Percentiles rank a stretch among this genome's conserved stretches.
These are phyloP conservation scores for Ammodytes dubius DNA, from an alignment of 2,113 vertebrate species.

Conservation along the genomic window DNA sequence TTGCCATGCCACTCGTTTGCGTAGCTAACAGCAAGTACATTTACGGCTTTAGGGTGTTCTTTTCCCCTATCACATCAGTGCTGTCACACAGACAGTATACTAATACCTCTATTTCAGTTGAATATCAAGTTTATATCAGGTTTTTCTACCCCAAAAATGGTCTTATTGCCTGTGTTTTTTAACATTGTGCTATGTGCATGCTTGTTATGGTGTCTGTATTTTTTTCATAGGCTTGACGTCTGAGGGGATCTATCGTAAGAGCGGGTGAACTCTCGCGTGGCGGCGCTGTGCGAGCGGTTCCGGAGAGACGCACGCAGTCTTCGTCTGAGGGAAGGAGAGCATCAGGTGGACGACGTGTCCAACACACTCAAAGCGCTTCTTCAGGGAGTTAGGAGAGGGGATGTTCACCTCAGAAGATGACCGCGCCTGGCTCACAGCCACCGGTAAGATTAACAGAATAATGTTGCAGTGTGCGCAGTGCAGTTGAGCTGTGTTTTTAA, in stretches of 20 bases:
- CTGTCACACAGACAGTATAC: not conserved
- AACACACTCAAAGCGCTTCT: slow-evolving; percentile 95
- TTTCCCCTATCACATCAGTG: too few relatives aligned
- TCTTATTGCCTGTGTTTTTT: not conserved
- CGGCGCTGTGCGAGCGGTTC: slow-evolving; percentile 87
- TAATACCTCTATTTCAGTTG: not conserved
- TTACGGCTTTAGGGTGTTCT: too few relatives aligned
- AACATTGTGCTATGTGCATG: not conserved
- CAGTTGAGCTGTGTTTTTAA: not conserved
- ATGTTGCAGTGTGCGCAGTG: not conserved
- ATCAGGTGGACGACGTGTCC: slow-evolving; percentile 94
- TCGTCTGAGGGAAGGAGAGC: slow-evolving; percentile 90
- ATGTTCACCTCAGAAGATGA: slow-evolving; percentile 86
- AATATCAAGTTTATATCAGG: not conserved
- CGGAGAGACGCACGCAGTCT: slow-evolving; percentile 89
- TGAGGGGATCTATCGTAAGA: slow-evolving; percentile 97
- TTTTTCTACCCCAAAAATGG: not conserved
- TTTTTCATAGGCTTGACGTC: slow-evolving; percentile 89
- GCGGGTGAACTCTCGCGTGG: slow-evolving; percentile 94
- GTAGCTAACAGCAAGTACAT: too few relatives aligned
- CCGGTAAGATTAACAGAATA: slow-evolving; percentile 77
- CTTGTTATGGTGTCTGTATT: not conserved
- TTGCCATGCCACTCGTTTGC: too few relatives aligned
- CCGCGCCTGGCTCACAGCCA: slow-evolving; percentile 85
- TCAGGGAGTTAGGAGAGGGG: slow-evolving; percentile 90